A percentile compares a stretch with the other conserved stretches of the same genome.
Conservation (phyloP, 2,888 invertebrate genomes). For the Seira musarum region DNA sequence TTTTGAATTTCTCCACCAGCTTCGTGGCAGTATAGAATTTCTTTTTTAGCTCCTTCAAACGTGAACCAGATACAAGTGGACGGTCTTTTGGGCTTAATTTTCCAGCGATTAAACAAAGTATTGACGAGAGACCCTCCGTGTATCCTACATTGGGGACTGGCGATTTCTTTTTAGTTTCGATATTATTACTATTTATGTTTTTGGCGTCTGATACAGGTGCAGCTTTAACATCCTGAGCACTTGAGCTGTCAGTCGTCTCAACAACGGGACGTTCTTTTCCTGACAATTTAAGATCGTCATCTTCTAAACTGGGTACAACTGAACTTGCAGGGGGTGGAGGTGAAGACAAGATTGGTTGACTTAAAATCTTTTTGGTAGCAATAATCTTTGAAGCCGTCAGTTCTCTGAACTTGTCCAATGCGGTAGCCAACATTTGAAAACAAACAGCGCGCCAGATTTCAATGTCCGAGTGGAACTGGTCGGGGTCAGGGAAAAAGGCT, state of each 20-base stretch:
- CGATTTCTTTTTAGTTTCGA: background rate
- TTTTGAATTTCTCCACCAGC: slow-evolving; percentile 20
- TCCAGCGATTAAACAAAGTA: slow-evolving; percentile 16
- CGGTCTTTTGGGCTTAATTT: slow-evolving; percentile 5
- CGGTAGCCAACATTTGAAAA: slow-evolving; percentile 30
- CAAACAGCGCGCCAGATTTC: slow-evolving; percentile 28
- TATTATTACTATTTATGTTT: background rate
- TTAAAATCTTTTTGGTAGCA: background rate
- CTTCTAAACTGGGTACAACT: background rate
- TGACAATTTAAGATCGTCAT: background rate
- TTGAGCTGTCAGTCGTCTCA: no score
- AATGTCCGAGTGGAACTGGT: background rate
- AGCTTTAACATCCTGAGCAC: background rate
- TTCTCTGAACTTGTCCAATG: slow-evolving; percentile 27
- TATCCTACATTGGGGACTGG: slow-evolving; percentile 4
- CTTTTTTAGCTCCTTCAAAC: slow-evolving; percentile 18
- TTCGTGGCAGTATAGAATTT: background rate
- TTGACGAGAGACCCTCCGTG: slow-evolving; percentile 24
- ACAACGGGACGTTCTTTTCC: no score
- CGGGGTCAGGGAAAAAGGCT: slow-evolving; percentile 31
- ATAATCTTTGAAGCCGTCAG: slow-evolving; percentile 19
- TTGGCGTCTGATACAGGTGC: background rate
- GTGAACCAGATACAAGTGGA: background rate
- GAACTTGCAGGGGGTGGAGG: background rate
- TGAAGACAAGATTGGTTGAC: background rate